phyloP scores from a whole-genome alignment of 2,797 vertebrate species.

The Yasuhikotakia modesta region DNA sequence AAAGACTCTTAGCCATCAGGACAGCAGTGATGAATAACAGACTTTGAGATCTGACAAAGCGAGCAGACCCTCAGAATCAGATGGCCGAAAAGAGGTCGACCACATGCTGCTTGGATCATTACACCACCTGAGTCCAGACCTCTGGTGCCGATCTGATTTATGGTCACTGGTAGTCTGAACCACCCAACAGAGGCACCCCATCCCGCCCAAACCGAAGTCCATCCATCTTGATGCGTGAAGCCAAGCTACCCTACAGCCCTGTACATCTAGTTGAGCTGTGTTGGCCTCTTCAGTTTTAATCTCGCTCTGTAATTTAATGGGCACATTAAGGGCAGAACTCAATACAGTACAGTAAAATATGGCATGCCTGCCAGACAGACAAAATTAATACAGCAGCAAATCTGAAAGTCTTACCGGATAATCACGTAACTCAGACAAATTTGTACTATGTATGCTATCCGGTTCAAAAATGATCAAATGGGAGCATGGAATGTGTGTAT shows the following conservation, averaged over 20 bases:
- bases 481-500: background rate
- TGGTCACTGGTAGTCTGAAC: conserved; percentile 74
- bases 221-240: conserved; percentile 75
- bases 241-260: conserved; percentile 66
- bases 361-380: conserved; percentile 57
- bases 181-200: conserved; percentile 74
- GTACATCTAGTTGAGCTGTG: conserved; percentile 63
- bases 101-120: conserved; percentile 82
- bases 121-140: conserved; percentile 77
- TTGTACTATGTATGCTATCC: background rate
- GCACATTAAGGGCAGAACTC: conserved; percentile 65
- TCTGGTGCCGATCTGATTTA: conserved; percentile 78
- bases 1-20: conserved; percentile 55
- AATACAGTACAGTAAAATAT: conserved; percentile 64
- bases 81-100: conserved; percentile 72
- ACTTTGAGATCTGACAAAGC: conserved; percentile 67
- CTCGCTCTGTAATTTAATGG: conserved; percentile 71
- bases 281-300: conserved; percentile 67
- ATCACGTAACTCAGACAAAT: conserved; percentile 44
- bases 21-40: conserved; percentile 70
- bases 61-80: conserved; percentile 76
- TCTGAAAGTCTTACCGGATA: conserved; percentile 49
- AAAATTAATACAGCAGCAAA: conserved; percentile 56
- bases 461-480: background rate
- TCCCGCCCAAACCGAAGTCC: conserved; percentile 66